Conservation (phyloP, 1,140 invertebrate species). For the Papilio xuthus region DNA sequence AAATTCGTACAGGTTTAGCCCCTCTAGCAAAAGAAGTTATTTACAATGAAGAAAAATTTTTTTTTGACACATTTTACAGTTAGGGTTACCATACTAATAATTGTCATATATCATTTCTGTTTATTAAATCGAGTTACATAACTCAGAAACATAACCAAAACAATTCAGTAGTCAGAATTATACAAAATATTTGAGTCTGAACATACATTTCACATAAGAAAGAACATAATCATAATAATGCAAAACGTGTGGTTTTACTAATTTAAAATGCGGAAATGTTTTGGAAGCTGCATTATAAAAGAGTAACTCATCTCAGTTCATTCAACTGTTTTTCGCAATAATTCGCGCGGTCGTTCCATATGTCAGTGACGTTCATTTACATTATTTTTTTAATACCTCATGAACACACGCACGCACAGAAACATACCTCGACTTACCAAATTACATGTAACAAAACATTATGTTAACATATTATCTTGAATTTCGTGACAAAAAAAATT, state of each 20-base stretch:
- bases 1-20: background rate
- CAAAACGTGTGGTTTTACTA: background rate
- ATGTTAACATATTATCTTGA: no score
- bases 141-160: no score
- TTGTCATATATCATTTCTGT: no score
- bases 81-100: background rate
- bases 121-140: no score
- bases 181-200: no score
- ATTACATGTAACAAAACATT: background rate
- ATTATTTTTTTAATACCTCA: background rate
- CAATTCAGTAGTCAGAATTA: no score
- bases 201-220: background rate
- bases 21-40: background rate
- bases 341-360: background rate
- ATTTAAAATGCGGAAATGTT: conserved; percentile 36
- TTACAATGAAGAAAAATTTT: no score
- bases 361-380: background rate
- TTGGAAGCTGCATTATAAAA: conserved; percentile 33
- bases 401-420: background rate
- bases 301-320: conserved; percentile 38
- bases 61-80: background rate
- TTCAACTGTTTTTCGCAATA: conserved; percentile 43
- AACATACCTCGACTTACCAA: background rate
- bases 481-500: background rate
- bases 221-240: background rate